Conservation (phyloP, 2,888 invertebrate genomes). For the Cyrtodaria siliqua region DNA sequence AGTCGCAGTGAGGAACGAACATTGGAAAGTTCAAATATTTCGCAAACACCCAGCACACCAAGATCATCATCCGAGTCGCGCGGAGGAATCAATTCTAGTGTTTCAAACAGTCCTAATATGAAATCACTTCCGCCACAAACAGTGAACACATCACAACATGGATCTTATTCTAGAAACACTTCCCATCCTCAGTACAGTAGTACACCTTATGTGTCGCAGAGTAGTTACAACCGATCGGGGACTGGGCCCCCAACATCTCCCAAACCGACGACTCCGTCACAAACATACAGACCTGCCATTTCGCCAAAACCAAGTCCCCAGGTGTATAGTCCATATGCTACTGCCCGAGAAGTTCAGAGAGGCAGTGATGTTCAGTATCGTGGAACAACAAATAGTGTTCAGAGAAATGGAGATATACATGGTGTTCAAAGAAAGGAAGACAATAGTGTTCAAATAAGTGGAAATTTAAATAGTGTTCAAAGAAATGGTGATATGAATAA, state of each 20-base stretch:
- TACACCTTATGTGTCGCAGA: conserved; percentile 20
- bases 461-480: not conserved
- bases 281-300: conserved; percentile 24
- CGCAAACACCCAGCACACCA: conserved; percentile 12
- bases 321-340: conserved; percentile 13
- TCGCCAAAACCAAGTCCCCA: conserved; percentile 41
- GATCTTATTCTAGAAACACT: conserved; percentile 1
- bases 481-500: not conserved
- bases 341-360: conserved; percentile 24
- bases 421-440: conserved; percentile 7
- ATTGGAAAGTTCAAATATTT: conserved; percentile 2
- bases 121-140: conserved; percentile 12
- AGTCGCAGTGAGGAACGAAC: conserved; percentile 42
- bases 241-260: conserved; percentile 38
- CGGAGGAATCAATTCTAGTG: conserved; percentile 27
- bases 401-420: not conserved
- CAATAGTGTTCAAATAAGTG: conserved; percentile 6
- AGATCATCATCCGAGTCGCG: conserved; percentile 48
- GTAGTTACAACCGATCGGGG: not conserved
- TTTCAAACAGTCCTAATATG: conserved; percentile 19
- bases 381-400: conserved; percentile 13
- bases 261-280: conserved; percentile 36
- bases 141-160: conserved; percentile 3
- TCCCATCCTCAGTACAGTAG: conserved; percentile 34
- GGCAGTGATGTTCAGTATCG: conserved; percentile 29